These are phyloP conservation scores for Brachyhypopomus gauderio DNA, from an alignment of 2,113 vertebrate species.

Conservation along the genomic window DNA sequence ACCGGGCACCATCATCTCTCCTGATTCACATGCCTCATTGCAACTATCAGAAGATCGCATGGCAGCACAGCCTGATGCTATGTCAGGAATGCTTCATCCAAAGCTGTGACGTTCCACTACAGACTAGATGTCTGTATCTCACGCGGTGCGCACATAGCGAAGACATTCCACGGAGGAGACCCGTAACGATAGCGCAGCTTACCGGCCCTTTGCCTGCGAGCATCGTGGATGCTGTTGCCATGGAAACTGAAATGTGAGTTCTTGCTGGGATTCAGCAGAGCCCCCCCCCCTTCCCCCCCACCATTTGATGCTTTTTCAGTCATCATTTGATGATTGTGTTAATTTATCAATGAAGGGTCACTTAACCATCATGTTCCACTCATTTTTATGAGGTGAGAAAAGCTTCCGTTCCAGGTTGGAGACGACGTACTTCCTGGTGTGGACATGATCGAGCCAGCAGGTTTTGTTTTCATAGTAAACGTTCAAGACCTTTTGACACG, in stretches of 20 bases:
- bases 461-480: not conserved
- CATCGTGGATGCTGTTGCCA: conserved; percentile 57
- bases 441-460: not conserved
- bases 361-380: too few relatives aligned
- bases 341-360: not conserved
- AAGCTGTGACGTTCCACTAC: not conserved
- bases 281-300: too few relatives aligned
- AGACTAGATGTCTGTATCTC: conserved; percentile 24
- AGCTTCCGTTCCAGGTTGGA: not conserved
- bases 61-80: not conserved
- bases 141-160: conserved; percentile 51
- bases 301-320: too few relatives aligned
- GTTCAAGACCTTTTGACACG: not conserved
- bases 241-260: conserved; percentile 66
- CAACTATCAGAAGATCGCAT: not conserved
- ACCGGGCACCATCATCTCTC: not conserved
- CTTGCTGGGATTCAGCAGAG: conserved; percentile 36
- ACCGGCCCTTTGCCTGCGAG: conserved; percentile 54
- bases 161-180: conserved; percentile 53
- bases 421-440: not conserved
- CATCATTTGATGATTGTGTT: not conserved
- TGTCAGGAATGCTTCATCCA: not conserved
- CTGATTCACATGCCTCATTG: not conserved
- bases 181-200: conserved; percentile 47
- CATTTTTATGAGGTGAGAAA: too few relatives aligned